phyloP scores from a whole-genome alignment of 2,113 vertebrate genomes.

The Antigone vipio region DNA sequence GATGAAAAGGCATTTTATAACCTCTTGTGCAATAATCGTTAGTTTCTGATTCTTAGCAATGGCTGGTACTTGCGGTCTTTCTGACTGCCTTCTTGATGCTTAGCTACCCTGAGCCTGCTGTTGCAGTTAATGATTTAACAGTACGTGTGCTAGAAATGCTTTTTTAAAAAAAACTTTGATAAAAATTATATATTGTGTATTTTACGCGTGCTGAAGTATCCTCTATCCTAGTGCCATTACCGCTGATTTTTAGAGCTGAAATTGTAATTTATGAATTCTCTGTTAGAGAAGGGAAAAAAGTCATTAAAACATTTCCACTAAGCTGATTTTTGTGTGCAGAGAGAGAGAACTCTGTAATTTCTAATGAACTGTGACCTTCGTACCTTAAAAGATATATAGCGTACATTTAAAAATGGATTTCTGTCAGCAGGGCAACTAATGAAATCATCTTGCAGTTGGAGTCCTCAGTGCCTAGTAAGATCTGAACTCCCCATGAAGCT shows the following conservation, averaged over 20 bases:
- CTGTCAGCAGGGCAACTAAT: background rate
- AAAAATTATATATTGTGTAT: background rate
- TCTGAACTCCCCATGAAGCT: fast-evolving
- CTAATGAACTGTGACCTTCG: background rate
- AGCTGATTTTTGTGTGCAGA: background rate
- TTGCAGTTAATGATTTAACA: background rate
- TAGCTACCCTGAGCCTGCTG: background rate
- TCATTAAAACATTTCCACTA: background rate
- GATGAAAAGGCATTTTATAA: background rate
- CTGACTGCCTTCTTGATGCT: background rate
- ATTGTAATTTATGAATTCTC: background rate
- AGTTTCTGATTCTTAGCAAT: background rate
- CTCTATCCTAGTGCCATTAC: background rate
- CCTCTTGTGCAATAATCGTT: background rate
- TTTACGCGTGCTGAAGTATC: background rate
- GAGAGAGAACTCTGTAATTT: background rate
- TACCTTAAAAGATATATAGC: background rate
- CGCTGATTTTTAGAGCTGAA: background rate
- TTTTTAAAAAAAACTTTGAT: background rate
- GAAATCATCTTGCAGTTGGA: background rate
- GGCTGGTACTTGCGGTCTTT: background rate
- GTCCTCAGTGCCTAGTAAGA: background rate
- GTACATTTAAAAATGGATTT: background rate
- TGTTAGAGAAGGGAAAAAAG: background rate
- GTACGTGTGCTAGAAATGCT: fast-evolving